Percentiles rank a stretch among this genome's conserved stretches.
Conservation (phyloP, 1,140 invertebrate genomes). For the Leptinotarsa texana region DNA sequence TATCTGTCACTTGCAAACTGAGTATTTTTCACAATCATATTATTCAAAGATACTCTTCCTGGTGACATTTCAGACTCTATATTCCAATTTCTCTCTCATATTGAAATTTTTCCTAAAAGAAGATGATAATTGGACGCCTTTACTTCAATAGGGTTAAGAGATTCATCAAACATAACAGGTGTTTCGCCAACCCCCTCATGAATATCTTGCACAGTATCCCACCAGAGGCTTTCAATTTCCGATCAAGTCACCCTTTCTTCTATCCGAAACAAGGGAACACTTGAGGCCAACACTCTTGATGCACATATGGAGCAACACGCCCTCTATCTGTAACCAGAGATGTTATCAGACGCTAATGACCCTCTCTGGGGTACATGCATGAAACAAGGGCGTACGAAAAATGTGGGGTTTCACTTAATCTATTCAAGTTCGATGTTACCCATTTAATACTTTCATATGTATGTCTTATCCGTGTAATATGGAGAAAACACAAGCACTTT, state of each 20-base stretch:
- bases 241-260: constrained; percentile 28
- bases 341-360: constrained; percentile 54
- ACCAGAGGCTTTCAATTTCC: constrained; percentile 33
- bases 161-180: constrained; percentile 43
- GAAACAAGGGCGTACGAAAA: constrained; percentile 13
- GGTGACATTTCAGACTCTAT: too few relatives aligned
- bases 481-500: too few relatives aligned
- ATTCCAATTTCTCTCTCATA: too few relatives aligned
- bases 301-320: constrained; percentile 49
- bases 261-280: constrained; percentile 35
- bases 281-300: constrained; percentile 48
- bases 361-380: constrained; percentile 42
- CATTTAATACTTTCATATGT: too few relatives aligned
- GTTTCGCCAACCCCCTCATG: constrained; percentile 35
- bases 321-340: constrained; percentile 50
- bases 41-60: too few relatives aligned
- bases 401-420: background rate
- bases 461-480: too few relatives aligned
- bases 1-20: too few relatives aligned
- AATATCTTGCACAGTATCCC: constrained; percentile 19
- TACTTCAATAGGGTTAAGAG: constrained; percentile 15
- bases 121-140: background rate
- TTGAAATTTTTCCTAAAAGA: background rate
- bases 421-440: background rate
- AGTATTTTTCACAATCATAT: too few relatives aligned